Conservation (phyloP, 2,888 invertebrate genomes). For the Gortyna flavago region DNA sequence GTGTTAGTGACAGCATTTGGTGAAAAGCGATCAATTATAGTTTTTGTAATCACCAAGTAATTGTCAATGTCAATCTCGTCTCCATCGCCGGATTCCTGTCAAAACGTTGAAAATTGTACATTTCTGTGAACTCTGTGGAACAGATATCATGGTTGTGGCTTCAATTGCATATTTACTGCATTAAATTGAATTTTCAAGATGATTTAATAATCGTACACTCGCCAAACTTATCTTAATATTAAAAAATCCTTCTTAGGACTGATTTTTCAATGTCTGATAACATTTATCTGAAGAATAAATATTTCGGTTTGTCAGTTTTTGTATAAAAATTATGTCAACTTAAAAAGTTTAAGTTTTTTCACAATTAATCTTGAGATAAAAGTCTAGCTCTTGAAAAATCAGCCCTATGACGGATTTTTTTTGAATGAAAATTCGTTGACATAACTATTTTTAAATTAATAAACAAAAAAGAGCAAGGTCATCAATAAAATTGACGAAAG, state of each 20-base stretch:
- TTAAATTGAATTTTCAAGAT: neutral
- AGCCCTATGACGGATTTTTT: neutral
- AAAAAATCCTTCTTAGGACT: neutral
- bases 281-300: too few species aligned
- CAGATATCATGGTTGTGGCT: conserved; percentile 29
- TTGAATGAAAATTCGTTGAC: neutral
- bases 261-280: too few species aligned
- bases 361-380: neutral
- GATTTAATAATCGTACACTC: neutral
- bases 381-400: neutral
- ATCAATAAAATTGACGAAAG: too few species aligned
- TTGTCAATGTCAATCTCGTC: conserved; percentile 89
- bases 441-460: neutral
- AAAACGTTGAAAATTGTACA: conserved; percentile 79
- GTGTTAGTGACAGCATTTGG: conserved; percentile 64
- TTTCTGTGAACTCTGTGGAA: conserved; percentile 53
- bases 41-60: conserved; percentile 87
- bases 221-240: too few species aligned
- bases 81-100: conserved; percentile 87
- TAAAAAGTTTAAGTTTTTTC: neutral
- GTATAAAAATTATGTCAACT: too few species aligned
- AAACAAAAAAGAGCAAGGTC: neutral
- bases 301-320: too few species aligned
- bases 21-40: conserved; percentile 72
- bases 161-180: neutral